Evolutionary conservation across 2,797 vertebrate genomes (phyloP), one percentile per base, ranked within the genome.

Genomic region (Protosalanx chinensis): DNA sequence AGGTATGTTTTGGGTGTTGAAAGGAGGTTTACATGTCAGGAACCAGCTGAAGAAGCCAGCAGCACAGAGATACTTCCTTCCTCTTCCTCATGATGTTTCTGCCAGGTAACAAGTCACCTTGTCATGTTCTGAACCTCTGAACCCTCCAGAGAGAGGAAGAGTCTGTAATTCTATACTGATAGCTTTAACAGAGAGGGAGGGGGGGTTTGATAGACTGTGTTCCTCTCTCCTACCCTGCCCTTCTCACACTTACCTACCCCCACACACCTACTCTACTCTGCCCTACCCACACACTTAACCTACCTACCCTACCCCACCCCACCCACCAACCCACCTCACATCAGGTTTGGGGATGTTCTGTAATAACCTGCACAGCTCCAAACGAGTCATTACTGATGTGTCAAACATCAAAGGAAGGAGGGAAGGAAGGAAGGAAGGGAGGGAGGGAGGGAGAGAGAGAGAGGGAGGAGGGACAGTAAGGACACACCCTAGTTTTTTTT

Each of bases 71-170:
- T 15, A 0, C 46, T 49, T 10, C 64, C 72, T 61, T 6, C 15
- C 46, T 65, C 77, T 75, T 75, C 53, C 73, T 51, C 72, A 62
- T 35, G 2, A 18, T 86, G 85, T 85, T 86, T 88, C 90, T 90
- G 89, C 88, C 88, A 89, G 88, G 88, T 74, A 79, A 81, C 79
- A 41, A 67, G 86, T 88, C 88, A 91, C 87, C 87, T 90, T 76
- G 71, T 27, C 23, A 68, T 88, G 61, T 67, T 41, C 74, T 72
- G 78, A 80, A 82, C 76, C 76, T 27, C 1, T 27, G 1, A 27
- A 27, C 23, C 53, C 65, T 72, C 76, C 81, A 70, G 61, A 53
- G 37, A 8, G 5, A 5, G 33, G 78, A 64, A 64, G 58, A 68
- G 72, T 69, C 60, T 68, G 70, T 82, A 72, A 85, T 84, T 82